phyloP scores from a whole-genome alignment of 2,888 invertebrate genomes.

The Trisateles emortualis region DNA sequence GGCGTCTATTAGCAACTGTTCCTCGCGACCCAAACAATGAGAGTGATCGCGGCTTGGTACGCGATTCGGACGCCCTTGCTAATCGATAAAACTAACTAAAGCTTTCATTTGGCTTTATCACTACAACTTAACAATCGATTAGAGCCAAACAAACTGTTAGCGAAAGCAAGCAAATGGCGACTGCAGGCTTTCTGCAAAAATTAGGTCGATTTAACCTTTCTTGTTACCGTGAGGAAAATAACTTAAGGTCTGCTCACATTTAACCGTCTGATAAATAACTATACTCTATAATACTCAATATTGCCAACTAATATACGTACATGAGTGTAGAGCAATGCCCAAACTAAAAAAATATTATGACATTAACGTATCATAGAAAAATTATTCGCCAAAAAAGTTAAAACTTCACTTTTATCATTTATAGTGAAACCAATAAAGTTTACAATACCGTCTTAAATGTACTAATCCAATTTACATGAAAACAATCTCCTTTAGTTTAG shows the following conservation, averaged over 20 bases:
- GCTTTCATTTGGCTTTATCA: conserved; percentile 64
- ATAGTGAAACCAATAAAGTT: background rate
- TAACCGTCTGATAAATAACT: conserved; percentile 9
- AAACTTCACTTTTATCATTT: no score
- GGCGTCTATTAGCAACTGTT: conserved; percentile 78
- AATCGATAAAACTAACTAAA: conserved; percentile 74
- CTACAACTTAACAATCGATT: conserved; percentile 57
- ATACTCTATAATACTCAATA: background rate
- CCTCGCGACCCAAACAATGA: conserved; percentile 81
- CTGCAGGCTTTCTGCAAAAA: conserved; percentile 54
- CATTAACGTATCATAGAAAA: no score
- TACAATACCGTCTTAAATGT: background rate
- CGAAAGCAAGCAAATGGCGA: conserved; percentile 55
- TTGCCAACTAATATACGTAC: no score
- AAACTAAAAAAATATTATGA: no score
- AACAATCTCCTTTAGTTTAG: background rate
- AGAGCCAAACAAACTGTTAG: conserved; percentile 45
- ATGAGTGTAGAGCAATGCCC: no score
- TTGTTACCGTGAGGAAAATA: conserved; percentile 37
- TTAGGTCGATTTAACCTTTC: conserved; percentile 50
- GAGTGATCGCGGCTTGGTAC: conserved; percentile 84
- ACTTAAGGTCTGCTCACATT: conserved; percentile 42
- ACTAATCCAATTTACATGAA: background rate
- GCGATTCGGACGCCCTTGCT: conserved; percentile 62
- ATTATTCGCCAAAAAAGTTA: no score